phyloP scores from a whole-genome alignment of 2,888 invertebrate genomes.

The Drosophila merina region DNA sequence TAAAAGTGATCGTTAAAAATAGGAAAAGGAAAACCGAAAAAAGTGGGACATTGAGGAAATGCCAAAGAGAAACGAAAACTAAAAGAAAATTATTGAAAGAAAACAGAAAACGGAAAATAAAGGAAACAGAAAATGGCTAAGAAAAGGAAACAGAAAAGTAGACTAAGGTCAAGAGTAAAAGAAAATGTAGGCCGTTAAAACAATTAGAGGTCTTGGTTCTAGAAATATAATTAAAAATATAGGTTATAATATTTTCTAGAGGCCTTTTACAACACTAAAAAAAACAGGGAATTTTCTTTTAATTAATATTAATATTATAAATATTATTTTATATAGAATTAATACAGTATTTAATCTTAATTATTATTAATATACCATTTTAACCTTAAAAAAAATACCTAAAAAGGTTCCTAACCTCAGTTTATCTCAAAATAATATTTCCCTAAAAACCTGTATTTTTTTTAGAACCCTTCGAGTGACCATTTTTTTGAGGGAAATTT shows the following conservation, averaged over 20 bases:
- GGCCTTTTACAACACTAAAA: too few species aligned
- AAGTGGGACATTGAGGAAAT: conserved; percentile 1
- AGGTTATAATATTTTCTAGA: too few species aligned
- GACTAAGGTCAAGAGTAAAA: conserved; percentile 1
- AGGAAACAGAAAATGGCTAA: background rate
- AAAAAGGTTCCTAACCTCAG: too few species aligned
- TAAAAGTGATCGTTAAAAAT: background rate
- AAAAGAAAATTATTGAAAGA: background rate
- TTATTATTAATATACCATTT: too few species aligned
- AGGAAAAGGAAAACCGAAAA: background rate
- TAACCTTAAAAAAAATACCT: too few species aligned
- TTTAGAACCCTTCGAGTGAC: background rate
- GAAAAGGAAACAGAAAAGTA: background rate
- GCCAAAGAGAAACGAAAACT: background rate
- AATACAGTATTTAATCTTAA: too few species aligned
- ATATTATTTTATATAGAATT: too few species aligned
- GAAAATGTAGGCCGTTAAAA: background rate
- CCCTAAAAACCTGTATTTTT: background rate
- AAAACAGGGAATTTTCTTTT: too few species aligned
- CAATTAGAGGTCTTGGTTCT: background rate
- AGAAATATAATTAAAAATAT: background rate
- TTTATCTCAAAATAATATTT: too few species aligned
- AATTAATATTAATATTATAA: too few species aligned
- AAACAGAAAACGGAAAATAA: conserved; percentile 1
- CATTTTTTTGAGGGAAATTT: background rate